Conservation (phyloP, 2,888 invertebrate species). For the Dryobotodes eremita region DNA sequence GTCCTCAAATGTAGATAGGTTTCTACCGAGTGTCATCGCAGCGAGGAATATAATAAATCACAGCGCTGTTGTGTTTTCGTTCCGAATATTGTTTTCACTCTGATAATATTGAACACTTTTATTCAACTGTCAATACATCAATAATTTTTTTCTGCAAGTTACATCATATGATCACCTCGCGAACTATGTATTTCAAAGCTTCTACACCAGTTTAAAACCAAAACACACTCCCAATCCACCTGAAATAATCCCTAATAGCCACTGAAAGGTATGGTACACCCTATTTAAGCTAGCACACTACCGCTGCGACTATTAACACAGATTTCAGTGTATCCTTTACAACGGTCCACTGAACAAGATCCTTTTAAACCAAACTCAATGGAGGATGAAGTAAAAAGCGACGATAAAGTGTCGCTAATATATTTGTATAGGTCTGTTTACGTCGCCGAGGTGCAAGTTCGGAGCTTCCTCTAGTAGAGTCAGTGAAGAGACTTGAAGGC, state of each 20-base stretch:
- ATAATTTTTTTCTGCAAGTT: background rate
- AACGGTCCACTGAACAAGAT: slow-evolving; percentile 51
- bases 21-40: background rate
- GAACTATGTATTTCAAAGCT: background rate
- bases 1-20: background rate
- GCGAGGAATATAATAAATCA: background rate
- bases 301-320: slow-evolving; percentile 55
- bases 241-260: slow-evolving; percentile 47
- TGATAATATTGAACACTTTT: background rate
- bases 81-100: background rate
- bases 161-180: background rate
- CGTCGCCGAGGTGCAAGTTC: slow-evolving; percentile 48
- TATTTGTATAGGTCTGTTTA: slow-evolving; percentile 66
- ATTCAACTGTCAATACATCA: background rate
- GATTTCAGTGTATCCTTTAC: slow-evolving; percentile 58
- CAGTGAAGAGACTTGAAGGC: slow-evolving; percentile 40
- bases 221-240: slow-evolving; percentile 25
- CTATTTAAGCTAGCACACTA: slow-evolving; percentile 43
- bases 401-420: slow-evolving; percentile 62
- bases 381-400: slow-evolving; percentile 58
- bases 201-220: slow-evolving; percentile 11
- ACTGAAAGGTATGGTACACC: slow-evolving; percentile 37
- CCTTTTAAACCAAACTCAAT: slow-evolving; percentile 60
- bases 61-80: background rate
- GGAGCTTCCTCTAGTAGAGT: slow-evolving; percentile 46